These are phyloP conservation scores for Tiliacea citrago DNA, from an alignment of 2,888 invertebrate genomes.

Conservation along the genomic window DNA sequence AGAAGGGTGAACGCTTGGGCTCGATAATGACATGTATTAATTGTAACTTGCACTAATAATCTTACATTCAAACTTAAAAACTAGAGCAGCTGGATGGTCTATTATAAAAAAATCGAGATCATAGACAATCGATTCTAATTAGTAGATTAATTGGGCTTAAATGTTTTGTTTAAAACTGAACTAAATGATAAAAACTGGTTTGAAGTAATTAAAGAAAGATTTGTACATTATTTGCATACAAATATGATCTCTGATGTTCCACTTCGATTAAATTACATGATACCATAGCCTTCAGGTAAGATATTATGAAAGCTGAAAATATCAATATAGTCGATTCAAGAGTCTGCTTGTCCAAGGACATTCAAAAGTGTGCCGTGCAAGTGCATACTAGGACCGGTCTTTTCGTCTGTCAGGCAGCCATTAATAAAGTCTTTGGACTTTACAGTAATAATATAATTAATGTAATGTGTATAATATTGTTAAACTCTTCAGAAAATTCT, in stretches of 20 bases:
- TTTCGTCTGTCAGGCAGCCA: conserved; percentile 18
- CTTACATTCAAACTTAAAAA: conserved; percentile 58
- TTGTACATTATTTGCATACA: conserved; percentile 49
- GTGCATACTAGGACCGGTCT: conserved; percentile 27
- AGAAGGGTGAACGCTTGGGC: conserved; percentile 75
- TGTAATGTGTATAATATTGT: conserved; percentile 31
- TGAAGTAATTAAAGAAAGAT: conserved; percentile 25
- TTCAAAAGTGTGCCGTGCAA: conserved; percentile 45
- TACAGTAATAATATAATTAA: conserved; percentile 27
- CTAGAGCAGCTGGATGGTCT: conserved; percentile 58
- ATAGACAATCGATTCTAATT: conserved; percentile 45
- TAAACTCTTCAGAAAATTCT: conserved; percentile 23
- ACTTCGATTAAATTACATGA: conserved; percentile 6
- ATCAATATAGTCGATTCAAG: conserved; percentile 10
- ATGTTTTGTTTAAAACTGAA: conserved; percentile 48
- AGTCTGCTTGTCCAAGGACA: conserved; percentile 37
- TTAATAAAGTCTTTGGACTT: conserved; percentile 19
- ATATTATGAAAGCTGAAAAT: conserved; percentile 30
- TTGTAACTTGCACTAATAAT: conserved; percentile 78
- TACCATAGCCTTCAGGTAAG: not conserved
- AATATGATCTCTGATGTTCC: conserved; percentile 15
- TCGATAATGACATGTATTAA: conserved; percentile 83
- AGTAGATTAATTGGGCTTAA: conserved; percentile 43
- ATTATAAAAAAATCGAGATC: conserved; percentile 16
- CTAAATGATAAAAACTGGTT: conserved; percentile 21